Conservation (phyloP, 2,797 vertebrate genomes). For the Lerista edwardsae region DNA sequence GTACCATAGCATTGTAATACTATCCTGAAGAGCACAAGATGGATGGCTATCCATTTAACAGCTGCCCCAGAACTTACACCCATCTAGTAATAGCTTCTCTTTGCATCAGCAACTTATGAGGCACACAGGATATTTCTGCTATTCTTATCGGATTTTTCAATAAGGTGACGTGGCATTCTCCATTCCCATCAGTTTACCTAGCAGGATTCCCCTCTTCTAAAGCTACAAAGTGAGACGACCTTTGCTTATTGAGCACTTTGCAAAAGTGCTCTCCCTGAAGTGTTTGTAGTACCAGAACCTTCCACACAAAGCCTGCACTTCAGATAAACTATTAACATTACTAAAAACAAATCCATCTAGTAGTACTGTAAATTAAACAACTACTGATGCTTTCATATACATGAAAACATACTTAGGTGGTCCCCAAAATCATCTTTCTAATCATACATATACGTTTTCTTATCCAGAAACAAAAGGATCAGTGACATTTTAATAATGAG, state of each 20-base stretch:
- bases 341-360: not conserved
- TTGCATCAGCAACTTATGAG: not conserved
- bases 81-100: not conserved
- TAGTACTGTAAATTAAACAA: not conserved
- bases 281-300: not conserved
- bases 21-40: not conserved
- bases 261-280: not conserved
- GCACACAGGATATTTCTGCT: not conserved
- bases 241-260: not conserved
- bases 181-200: not conserved
- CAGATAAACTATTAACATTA: not conserved
- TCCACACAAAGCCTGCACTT: not conserved
- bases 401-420: not conserved
- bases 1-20: not conserved
- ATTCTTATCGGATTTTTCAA: not conserved
- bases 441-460: not conserved
- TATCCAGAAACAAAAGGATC: accelerated
- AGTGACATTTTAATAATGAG: not conserved
- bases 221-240: not conserved
- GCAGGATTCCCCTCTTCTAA: not conserved
- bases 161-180: not conserved
- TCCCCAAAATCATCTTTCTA: not conserved
- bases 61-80: not conserved
- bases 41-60: not conserved
- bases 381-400: not conserved